Conservation (phyloP, 2,797 vertebrate genomes). For the Synaphobranchus kaupii region DNA sequence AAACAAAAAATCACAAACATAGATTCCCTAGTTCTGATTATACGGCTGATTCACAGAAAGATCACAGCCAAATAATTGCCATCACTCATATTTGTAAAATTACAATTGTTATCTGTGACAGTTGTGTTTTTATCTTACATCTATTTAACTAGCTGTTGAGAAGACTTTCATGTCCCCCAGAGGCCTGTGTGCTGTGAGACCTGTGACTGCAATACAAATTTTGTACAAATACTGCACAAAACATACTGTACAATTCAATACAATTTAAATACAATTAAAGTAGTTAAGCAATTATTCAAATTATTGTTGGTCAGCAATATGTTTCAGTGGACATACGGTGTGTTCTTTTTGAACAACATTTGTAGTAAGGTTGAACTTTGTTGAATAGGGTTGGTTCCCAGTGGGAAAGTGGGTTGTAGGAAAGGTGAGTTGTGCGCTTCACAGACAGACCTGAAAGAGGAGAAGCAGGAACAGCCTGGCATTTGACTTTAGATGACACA, state of each 20-base stretch:
- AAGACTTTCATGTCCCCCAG: not conserved
- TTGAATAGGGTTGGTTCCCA: not conserved
- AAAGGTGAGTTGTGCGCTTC: not conserved
- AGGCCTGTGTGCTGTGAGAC: not conserved
- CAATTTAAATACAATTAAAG: not conserved
- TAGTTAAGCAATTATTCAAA: not conserved
- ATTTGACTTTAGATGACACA: not conserved
- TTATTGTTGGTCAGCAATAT: not conserved
- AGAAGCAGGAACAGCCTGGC: not conserved
- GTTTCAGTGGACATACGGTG: not conserved
- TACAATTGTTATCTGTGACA: not conserved
- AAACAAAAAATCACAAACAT: not conserved
- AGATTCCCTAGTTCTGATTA: not conserved
- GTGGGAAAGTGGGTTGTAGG: not conserved
- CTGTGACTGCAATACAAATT: not conserved
- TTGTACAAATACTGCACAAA: not conserved
- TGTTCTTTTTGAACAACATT: not conserved
- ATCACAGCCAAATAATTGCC: not conserved
- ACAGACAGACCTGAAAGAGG: not conserved
- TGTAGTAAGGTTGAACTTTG: not conserved
- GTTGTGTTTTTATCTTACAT: not conserved
- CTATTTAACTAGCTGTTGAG: not conserved
- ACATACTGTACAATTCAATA: not conserved
- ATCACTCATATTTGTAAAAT: not conserved
- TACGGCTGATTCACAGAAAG: not conserved